Evolutionary conservation across 2,113 vertebrate genomes (phyloP).

Genomic region (Perccottus glenii): DNA sequence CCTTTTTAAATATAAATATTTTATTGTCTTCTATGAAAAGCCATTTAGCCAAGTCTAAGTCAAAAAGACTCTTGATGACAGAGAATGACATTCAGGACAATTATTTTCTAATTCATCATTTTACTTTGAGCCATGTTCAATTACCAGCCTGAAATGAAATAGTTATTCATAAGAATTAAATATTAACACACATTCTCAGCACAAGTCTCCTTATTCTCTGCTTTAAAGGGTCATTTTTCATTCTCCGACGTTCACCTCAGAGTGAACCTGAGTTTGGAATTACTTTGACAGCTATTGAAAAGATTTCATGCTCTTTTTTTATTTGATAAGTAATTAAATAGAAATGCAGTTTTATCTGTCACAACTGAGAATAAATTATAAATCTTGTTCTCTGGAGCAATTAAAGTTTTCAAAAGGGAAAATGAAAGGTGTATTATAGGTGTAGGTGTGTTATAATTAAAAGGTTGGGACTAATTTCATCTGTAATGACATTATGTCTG

Average conservation of each 20-base stretch:
- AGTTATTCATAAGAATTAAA: slow-evolving; percentile 1
- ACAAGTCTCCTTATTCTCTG: not conserved
- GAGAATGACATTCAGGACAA: slow-evolving; percentile 11
- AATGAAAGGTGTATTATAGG: too few relatives aligned
- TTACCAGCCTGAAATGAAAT: slow-evolving; percentile 18
- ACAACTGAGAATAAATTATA: not conserved
- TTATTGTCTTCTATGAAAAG: not conserved
- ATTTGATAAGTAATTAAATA: not conserved
- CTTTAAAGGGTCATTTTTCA: slow-evolving; percentile 1
- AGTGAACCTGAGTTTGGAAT: not conserved
- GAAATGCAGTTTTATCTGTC: not conserved
- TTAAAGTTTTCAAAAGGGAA: too few relatives aligned
- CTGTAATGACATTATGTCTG: too few relatives aligned
- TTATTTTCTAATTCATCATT: slow-evolving; percentile 6
- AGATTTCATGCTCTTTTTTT: not conserved
- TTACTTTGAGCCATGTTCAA: slow-evolving; percentile 5
- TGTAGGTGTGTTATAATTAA: too few relatives aligned
- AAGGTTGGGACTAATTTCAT: too few relatives aligned
- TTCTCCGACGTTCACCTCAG: not conserved
- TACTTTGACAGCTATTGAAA: not conserved
- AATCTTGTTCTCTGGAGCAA: too few relatives aligned
- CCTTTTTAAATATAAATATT: not conserved
- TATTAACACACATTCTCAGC: not conserved
- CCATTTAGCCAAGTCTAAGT: slow-evolving; percentile 1
- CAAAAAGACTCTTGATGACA: slow-evolving; percentile 11